Percentiles rank a stretch among this genome's conserved stretches.
Conservation (phyloP, 2,113 vertebrate genomes). For the Microtus richardsoni region DNA sequence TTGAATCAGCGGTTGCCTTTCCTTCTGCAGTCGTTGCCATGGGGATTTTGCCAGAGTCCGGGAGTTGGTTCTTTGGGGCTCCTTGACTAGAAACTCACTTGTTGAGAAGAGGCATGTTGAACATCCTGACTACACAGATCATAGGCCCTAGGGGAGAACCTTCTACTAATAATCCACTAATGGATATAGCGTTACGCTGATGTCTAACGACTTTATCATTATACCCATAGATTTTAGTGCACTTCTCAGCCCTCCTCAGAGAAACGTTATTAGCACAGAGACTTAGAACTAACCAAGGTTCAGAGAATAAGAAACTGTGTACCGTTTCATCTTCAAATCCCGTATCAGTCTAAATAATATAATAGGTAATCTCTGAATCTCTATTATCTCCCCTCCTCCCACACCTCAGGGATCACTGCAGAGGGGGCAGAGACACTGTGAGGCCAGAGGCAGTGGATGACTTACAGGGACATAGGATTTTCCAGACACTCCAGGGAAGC, state of each 20-base stretch:
- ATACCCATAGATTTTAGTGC: not conserved
- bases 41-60: not conserved
- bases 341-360: not conserved
- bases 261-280: not conserved
- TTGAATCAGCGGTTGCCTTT: not conserved
- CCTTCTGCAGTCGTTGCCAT: not conserved
- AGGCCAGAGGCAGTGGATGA: not conserved
- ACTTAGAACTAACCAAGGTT: not conserved
- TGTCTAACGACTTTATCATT: not conserved
- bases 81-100: not conserved
- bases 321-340: not conserved
- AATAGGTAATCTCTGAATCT: not conserved
- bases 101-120: not conserved
- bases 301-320: not conserved
- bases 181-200: not conserved
- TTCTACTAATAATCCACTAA: not conserved
- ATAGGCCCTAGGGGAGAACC: not conserved
- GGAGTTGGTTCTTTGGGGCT: not conserved
- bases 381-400: not conserved
- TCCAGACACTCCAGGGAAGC: not conserved
- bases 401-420: not conserved
- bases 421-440: not conserved
- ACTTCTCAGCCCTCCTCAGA: not conserved
- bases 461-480: not conserved
- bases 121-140: not conserved